Conservation (phyloP, 2,113 vertebrate species). For the Misgurnus mizolepis region DNA sequence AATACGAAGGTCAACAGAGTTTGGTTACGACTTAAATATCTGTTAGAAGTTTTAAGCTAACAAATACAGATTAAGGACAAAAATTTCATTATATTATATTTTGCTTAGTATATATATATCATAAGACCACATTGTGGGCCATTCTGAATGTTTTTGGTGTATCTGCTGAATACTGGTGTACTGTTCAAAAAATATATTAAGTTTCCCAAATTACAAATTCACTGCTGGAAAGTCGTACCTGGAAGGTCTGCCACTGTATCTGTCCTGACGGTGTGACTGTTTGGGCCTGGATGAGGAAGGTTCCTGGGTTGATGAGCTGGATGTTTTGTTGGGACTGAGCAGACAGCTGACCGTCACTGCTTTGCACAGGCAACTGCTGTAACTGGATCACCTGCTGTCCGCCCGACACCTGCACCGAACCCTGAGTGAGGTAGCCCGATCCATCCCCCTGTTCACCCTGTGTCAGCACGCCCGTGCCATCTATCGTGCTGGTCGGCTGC, state of each 20-base stretch:
- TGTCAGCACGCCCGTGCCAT: constrained; percentile 87
- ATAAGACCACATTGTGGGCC: too few species aligned
- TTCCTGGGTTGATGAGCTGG: constrained; percentile 95
- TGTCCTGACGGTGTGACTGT: constrained; percentile 96
- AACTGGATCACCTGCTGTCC: constrained; percentile 72
- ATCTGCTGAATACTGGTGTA: too few species aligned
- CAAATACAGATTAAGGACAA: too few species aligned
- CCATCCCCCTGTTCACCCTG: constrained; percentile 86
- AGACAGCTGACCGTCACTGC: constrained; percentile 85
- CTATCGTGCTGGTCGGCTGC: constrained; percentile 85
- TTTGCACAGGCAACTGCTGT: constrained; percentile 89
- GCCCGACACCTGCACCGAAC: constrained; percentile 77
- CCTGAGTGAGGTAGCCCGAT: constrained; percentile 86
- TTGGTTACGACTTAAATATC: too few species aligned
- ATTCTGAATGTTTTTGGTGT: too few species aligned
- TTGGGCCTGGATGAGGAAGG: constrained; percentile 99
- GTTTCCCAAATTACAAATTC: too few species aligned
- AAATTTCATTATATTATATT: too few species aligned
- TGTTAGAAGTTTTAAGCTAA: too few species aligned
- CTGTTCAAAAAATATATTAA: too few species aligned
- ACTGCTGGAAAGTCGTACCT: constrained; percentile 56
- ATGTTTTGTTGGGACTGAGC: constrained; percentile 91
- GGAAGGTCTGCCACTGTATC: constrained; percentile 99
- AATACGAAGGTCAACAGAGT: background rate
- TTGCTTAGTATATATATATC: too few species aligned